These are phyloP conservation scores for Scopus umbretta DNA, from an alignment of 2,113 vertebrate genomes.

Conservation along the genomic window DNA sequence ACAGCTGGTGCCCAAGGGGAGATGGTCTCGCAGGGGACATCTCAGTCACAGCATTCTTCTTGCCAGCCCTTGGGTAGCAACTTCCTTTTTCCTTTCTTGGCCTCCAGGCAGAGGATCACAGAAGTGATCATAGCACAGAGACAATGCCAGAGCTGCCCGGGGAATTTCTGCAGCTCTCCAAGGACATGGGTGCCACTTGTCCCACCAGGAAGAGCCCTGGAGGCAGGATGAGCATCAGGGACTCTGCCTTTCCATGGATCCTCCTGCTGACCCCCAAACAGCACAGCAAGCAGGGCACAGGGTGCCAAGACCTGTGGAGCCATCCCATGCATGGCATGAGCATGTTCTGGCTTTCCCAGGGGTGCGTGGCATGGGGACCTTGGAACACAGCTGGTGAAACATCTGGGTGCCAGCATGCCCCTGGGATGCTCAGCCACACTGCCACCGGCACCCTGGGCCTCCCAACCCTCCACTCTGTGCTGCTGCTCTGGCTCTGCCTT, in stretches of 20 bases:
- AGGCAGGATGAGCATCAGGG: accelerated
- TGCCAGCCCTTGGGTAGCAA: neutral
- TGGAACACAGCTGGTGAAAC: neutral
- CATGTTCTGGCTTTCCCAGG: neutral
- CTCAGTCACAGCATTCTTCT: neutral
- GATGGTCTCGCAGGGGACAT: neutral
- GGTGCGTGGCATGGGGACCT: accelerated
- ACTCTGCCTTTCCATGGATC: neutral
- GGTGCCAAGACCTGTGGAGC: neutral
- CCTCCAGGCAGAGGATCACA: neutral
- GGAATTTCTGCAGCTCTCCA: neutral
- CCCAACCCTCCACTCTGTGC: neutral
- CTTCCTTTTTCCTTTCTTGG: neutral
- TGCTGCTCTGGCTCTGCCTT: neutral
- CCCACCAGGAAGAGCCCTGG: neutral
- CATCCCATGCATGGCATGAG: neutral
- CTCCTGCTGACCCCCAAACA: accelerated
- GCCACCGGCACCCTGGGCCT: neutral
- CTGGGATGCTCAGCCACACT: accelerated
- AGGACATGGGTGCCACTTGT: accelerated
- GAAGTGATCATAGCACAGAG: neutral
- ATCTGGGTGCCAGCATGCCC: accelerated
- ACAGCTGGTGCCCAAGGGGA: neutral
- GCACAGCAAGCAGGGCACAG: accelerated
- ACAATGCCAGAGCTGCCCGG: neutral